Conservation (phyloP, 2,888 invertebrate species). For the Stenotaenia linearis region DNA sequence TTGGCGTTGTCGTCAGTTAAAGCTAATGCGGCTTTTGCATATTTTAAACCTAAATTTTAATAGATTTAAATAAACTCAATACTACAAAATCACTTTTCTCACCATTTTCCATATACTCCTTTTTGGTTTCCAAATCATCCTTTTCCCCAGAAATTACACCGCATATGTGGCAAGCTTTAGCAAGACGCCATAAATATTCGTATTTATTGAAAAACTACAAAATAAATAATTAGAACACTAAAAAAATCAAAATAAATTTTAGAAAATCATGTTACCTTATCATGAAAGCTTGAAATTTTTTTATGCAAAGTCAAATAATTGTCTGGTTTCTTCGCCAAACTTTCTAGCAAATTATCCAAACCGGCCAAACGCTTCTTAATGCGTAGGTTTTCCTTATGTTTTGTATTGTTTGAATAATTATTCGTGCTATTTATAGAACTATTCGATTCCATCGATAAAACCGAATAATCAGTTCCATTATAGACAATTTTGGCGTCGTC, state of each 20-base stretch:
- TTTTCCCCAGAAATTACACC: constrained; percentile 39
- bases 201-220: constrained; percentile 41
- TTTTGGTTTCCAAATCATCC: constrained; percentile 45
- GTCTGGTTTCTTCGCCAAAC: not conserved
- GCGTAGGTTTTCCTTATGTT: not conserved
- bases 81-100: too few relatives aligned
- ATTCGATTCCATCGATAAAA: not conserved
- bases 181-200: constrained; percentile 49
- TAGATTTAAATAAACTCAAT: not conserved
- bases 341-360: constrained; percentile 26
- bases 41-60: constrained; percentile 52
- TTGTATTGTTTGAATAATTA: too few relatives aligned
- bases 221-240: not conserved
- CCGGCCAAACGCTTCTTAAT: not conserved
- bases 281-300: not conserved
- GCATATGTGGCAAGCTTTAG: constrained; percentile 44
- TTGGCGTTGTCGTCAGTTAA: constrained; percentile 53
- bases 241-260: constrained; percentile 31
- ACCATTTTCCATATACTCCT: constrained; percentile 39
- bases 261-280: constrained; percentile 33
- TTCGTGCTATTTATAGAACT: not conserved
- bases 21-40: constrained; percentile 55
- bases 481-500: not conserved
- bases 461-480: not conserved
- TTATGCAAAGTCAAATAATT: not conserved